A percentile compares a stretch with the other conserved stretches of the same genome.
phyloP scores from a whole-genome alignment of 1,140 invertebrate species.

The Coenobita brevimanus region DNA sequence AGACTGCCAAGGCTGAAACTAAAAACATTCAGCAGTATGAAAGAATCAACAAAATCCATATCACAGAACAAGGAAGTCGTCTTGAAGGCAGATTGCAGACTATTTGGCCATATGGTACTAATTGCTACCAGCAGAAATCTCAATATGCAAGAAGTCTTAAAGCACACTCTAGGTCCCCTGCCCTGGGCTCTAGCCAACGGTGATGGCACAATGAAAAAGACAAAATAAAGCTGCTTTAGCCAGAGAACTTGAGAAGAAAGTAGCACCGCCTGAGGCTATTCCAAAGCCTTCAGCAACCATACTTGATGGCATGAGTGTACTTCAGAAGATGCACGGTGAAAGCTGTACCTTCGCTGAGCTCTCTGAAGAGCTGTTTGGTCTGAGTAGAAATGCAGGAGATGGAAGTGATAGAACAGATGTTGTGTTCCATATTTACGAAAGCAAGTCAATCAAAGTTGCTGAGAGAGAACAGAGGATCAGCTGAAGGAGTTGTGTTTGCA shows the following conservation, averaged over 20 bases:
- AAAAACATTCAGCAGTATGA: too few relatives aligned
- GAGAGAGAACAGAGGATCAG: not conserved
- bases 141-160: not conserved
- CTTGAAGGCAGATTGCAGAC: not conserved
- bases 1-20: too few relatives aligned
- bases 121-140: not conserved
- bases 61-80: not conserved
- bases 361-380: too few relatives aligned
- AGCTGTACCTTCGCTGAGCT: too few relatives aligned
- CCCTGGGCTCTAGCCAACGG: not conserved
- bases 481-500: too few relatives aligned
- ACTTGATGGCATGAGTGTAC: too few relatives aligned
- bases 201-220: not conserved
- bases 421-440: not conserved
- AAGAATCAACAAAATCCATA: too few relatives aligned
- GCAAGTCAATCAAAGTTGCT: not conserved
- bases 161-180: not conserved
- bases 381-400: not conserved
- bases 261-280: not conserved
- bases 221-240: not conserved
- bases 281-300: too few relatives aligned
- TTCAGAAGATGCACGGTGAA: too few relatives aligned
- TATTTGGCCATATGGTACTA: not conserved
- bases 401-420: not conserved
- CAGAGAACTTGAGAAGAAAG: constrained; percentile 6